Base-by-base conservation (phyloP, 1,140 invertebrate species). In the Euschistus heros region DNA sequence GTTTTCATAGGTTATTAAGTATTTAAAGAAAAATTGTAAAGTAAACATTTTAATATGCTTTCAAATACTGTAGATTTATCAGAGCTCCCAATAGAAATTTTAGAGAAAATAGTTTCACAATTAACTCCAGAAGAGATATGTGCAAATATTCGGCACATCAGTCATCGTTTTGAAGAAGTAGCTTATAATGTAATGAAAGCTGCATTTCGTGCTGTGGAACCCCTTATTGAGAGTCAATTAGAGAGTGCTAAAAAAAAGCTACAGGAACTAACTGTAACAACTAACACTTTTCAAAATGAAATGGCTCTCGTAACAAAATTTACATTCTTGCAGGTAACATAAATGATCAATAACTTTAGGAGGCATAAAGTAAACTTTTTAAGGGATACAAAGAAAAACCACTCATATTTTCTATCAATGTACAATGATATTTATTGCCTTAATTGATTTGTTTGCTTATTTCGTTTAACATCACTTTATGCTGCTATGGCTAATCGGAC, bases 321-420 rank as follows among this genome's bases (percentile, higher is more conserved):
- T 26, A 61, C 59, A n/a, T 61, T 61, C 24, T 24, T 61, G 13
- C 59, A 61, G 59, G 59, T 61, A 33, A 26, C 24, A 20, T 18
- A 20, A 50, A 50, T 37, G 33, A 37, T 37, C 1, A 37, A 13
- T 10, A 37, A 37, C n/a, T n/a, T n/a, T n/a, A n/a, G n/a, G n/a
- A 37, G 3, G 30, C 8, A 8, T 30, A 5, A 30, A 30, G 30
- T 30, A 5, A 30, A 30, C 3, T 30, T 5, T 5, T 30, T 30
- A 8, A 30, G 8, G 3, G 8, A 30, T 30, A 30, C 8, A 30
- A 30, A 30, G 30, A 8, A 8, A 30, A 5, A 30, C 30, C 30
- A 30, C 8, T 30, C 3, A 3, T 30, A 30, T 30, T 30, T 30
- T 30, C 3, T 30, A 8, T 30, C 8, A 5, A 8, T 30, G 30